A percentile compares a stretch with the other conserved stretches of the same genome.
These are phyloP conservation scores for Rhopilema esculentum DNA, from an alignment of 30 jellyfish, hydroid and myxozoan genomes.

Conservation along the genomic window DNA sequence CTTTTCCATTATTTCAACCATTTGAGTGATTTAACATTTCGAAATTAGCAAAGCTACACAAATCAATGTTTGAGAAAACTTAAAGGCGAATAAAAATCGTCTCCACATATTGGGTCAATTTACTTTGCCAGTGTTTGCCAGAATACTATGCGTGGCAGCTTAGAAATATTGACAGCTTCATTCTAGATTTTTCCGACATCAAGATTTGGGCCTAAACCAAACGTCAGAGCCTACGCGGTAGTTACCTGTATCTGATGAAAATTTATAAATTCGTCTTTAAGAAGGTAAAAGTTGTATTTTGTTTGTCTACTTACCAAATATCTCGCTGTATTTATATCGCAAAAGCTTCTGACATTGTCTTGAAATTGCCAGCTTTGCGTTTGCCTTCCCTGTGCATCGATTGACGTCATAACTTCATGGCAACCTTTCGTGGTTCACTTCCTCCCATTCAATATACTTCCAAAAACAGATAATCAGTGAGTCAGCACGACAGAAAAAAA, in stretches of 20 bases:
- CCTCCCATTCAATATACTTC: background rate
- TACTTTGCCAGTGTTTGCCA: background rate
- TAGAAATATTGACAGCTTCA: background rate
- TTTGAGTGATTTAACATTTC: no score
- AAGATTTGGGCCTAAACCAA: background rate
- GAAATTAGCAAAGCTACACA: no score
- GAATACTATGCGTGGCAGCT: background rate
- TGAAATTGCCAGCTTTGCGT: no score
- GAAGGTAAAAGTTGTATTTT: no score
- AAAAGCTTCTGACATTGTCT: no score
- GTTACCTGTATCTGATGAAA: no score
- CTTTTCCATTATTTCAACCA: no score
- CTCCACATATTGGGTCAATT: background rate
- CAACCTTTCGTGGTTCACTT: background rate
- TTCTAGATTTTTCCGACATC: background rate
- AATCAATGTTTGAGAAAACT: no score
- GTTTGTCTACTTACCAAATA: no score
- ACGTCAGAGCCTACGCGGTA: background rate
- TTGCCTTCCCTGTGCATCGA: background rate
- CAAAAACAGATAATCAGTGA: background rate
- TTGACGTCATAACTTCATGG: background rate
- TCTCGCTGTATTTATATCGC: no score
- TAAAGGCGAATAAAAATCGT: background rate
- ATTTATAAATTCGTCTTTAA: no score
- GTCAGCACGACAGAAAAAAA: background rate